These are phyloP conservation scores for Polypterus bichir DNA, from an alignment of 2,113 vertebrate genomes.

Conservation along the genomic window DNA sequence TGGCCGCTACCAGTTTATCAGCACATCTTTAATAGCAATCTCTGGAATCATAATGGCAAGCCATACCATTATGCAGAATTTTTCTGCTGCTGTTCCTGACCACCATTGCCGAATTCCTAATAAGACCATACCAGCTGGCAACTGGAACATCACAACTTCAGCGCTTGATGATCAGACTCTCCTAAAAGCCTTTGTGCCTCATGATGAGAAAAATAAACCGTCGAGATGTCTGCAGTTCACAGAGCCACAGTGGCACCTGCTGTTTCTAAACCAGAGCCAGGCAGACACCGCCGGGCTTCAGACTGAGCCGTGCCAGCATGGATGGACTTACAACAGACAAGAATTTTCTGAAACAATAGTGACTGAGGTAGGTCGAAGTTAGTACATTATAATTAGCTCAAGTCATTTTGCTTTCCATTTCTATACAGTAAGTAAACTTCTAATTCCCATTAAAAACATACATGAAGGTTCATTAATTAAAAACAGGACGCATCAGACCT, in stretches of 20 bases:
- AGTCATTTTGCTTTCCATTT: too few species aligned
- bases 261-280: constrained; percentile 10
- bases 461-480: too few species aligned
- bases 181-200: constrained; percentile 21
- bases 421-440: too few species aligned
- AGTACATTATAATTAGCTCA: too few species aligned
- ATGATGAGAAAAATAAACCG: not conserved
- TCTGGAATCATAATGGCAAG: constrained; percentile 35
- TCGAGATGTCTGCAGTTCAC: constrained; percentile 27
- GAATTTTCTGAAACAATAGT: constrained; percentile 39
- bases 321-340: constrained; percentile 36
- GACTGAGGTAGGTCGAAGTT: constrained; percentile 30
- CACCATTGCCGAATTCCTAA: constrained; percentile 28
- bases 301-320: constrained; percentile 30
- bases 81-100: constrained; percentile 19
- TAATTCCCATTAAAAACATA: too few species aligned
- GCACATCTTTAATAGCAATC: constrained; percentile 20
- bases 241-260: constrained; percentile 22
- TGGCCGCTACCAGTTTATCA: constrained; percentile 41
- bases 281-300: not conserved
- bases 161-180: not conserved
- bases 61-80: constrained; percentile 54
- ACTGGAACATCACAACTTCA: not conserved
- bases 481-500: too few species aligned
- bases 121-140: constrained; percentile 10